phyloP scores from a whole-genome alignment of 2,888 invertebrate genomes.

The Spodoptera exigua region DNA sequence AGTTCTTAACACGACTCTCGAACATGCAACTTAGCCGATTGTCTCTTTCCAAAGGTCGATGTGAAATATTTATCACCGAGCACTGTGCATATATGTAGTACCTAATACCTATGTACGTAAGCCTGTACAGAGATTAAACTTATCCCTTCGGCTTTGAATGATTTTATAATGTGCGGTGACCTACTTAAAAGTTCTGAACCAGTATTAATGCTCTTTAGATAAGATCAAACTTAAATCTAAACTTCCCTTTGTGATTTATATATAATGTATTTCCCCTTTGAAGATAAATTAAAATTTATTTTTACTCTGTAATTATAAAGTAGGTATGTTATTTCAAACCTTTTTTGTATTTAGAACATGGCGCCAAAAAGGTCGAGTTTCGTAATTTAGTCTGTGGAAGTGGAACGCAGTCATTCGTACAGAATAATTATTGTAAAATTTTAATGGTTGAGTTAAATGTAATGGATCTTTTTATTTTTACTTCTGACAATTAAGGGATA shows the following conservation, averaged over 20 bases:
- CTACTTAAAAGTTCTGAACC: conserved; percentile 46
- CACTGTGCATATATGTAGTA: not conserved
- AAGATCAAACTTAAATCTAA: conserved; percentile 13
- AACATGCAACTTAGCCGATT: no score
- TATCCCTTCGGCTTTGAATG: conserved; percentile 10
- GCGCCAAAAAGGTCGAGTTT: conserved; percentile 19
- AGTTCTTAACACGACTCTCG: no score
- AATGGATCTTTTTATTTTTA: no score
- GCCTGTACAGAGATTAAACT: conserved; percentile 30
- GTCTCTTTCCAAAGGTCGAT: no score
- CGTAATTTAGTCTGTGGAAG: conserved; percentile 11
- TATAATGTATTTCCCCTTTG: conserved; percentile 23
- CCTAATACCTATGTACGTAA: conserved; percentile 1
- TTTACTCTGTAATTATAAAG: conserved; percentile 23
- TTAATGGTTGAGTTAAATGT: not conserved
- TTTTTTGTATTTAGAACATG: conserved; percentile 7
- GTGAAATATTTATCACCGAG: not conserved
- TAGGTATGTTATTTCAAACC: conserved; percentile 32
- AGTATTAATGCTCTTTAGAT: conserved; percentile 34
- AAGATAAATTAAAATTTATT: conserved; percentile 36
- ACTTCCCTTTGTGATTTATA: conserved; percentile 43
- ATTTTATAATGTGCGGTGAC: conserved; percentile 57
- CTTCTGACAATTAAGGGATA: no score
- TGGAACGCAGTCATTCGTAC: conserved; percentile 5
- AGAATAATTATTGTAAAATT: conserved; percentile 5